Conservation (phyloP, 2,888 invertebrate genomes). For the Carpatolechia fugitivella region DNA sequence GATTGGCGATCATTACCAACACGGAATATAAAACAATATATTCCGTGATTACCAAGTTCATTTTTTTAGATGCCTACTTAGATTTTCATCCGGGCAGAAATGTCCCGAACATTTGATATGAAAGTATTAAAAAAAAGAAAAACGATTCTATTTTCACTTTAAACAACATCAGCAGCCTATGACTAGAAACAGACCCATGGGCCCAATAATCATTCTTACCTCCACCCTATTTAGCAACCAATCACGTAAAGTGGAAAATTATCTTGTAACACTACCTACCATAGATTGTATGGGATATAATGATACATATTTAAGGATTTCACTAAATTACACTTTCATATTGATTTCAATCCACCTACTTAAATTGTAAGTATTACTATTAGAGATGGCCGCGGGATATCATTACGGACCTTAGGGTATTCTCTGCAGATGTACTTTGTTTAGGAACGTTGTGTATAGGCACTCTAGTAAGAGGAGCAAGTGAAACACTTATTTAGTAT, state of each 20-base stretch:
- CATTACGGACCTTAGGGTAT: constrained; percentile 4
- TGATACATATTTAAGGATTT: constrained; percentile 8
- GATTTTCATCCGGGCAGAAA: no score
- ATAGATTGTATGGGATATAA: constrained; percentile 4
- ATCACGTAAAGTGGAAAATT: neutral
- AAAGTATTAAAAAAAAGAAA: no score
- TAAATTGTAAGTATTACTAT: constrained; percentile 8
- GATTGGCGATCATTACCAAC: no score
- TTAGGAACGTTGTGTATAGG: neutral
- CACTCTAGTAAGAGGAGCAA: neutral
- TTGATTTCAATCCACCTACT: constrained; percentile 12
- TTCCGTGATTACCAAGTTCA: no score
- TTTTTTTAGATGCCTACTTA: no score
- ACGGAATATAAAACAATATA: no score
- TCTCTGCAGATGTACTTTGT: neutral
- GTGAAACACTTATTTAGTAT: no score
- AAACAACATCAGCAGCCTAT: no score
- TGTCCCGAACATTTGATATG: no score
- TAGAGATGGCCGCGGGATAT: neutral
- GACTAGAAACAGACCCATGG: no score
- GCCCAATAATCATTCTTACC: neutral
- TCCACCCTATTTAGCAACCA: neutral
- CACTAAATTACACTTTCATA: constrained; percentile 11
- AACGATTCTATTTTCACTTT: no score
- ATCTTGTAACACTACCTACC: neutral